Evolutionary conservation across 1,140 invertebrate species (phyloP).

Genomic region (Drosophila pseudoananassae): DNA sequence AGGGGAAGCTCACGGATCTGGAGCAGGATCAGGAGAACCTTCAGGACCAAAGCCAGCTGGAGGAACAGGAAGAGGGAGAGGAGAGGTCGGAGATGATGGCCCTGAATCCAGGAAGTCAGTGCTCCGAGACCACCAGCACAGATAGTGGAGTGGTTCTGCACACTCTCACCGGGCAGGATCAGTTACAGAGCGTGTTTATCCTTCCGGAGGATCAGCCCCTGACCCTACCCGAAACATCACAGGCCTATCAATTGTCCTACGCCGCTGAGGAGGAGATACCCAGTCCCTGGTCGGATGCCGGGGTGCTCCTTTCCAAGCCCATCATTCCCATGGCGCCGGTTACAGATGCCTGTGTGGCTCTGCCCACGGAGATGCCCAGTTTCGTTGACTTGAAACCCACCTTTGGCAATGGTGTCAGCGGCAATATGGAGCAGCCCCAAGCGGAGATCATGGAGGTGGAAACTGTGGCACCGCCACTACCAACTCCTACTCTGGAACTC

Average conservation of each 20-base stretch:
- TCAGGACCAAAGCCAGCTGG: constrained; percentile 7
- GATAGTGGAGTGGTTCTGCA: constrained; percentile 60
- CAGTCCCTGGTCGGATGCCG: constrained; percentile 89
- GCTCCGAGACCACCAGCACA: constrained; percentile 60
- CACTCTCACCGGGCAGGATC: constrained; percentile 26
- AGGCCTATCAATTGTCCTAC: constrained; percentile 88
- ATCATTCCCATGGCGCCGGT: constrained; percentile 75
- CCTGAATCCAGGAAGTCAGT: constrained; percentile 53
- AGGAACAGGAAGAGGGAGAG: constrained; percentile 14
- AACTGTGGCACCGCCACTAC: not conserved
- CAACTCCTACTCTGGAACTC: constrained; percentile 59
- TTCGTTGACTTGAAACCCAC: constrained; percentile 85
- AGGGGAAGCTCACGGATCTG: constrained; percentile 9
- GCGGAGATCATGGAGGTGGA: constrained; percentile 50
- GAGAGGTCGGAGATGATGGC: constrained; percentile 44
- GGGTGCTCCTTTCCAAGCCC: constrained; percentile 85
- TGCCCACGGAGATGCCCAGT: constrained; percentile 90
- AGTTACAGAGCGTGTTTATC: constrained; percentile 56
- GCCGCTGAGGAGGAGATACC: constrained; percentile 90
- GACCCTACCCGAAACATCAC: constrained; percentile 84
- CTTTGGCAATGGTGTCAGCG: constrained; percentile 59
- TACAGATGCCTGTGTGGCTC: constrained; percentile 84
- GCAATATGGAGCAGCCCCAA: constrained; percentile 39
- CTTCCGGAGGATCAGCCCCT: constrained; percentile 43
- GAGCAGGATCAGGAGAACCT: constrained; percentile 9